These are phyloP conservation scores for Ichneumon xanthorius DNA, from an alignment of 2,888 invertebrate species.

Conservation along the genomic window DNA sequence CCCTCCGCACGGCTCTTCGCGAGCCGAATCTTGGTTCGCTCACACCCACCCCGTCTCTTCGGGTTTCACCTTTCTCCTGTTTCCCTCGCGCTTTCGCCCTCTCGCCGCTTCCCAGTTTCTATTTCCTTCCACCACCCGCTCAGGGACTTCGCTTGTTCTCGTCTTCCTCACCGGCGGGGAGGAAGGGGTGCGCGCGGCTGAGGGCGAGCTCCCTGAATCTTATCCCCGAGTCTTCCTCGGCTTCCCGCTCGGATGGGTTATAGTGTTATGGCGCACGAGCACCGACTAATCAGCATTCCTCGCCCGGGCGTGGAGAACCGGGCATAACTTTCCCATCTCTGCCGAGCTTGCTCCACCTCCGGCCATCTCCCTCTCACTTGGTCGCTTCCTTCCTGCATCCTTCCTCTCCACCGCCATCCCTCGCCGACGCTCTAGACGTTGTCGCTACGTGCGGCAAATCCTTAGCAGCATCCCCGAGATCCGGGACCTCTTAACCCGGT, in stretches of 20 bases:
- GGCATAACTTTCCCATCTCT: constrained; percentile 66
- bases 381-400: constrained; percentile 45
- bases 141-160: constrained; percentile 51
- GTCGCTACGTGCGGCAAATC: constrained; percentile 84
- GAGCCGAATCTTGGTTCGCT: constrained; percentile 62
- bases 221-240: constrained; percentile 79
- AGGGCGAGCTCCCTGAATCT: constrained; percentile 74
- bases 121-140: constrained; percentile 37
- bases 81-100: constrained; percentile 66
- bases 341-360: constrained; percentile 56
- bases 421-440: constrained; percentile 76
- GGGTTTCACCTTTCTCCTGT: constrained; percentile 65
- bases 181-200: constrained; percentile 22
- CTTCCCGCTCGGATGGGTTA: constrained; percentile 81
- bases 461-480: constrained; percentile 81
- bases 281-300: constrained; percentile 84
- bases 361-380: constrained; percentile 39
- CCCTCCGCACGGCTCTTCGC: constrained; percentile 66
- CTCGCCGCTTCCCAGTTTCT: constrained; percentile 54
- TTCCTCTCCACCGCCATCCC: constrained; percentile 26
- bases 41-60: constrained; percentile 70
- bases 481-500: constrained; percentile 76
- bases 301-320: constrained; percentile 65
- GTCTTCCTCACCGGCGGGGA: constrained; percentile 45
- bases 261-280: constrained; percentile 83